Base-by-base conservation (phyloP, 2,797 vertebrate genomes). In the Enteromius argenteus region DNA sequence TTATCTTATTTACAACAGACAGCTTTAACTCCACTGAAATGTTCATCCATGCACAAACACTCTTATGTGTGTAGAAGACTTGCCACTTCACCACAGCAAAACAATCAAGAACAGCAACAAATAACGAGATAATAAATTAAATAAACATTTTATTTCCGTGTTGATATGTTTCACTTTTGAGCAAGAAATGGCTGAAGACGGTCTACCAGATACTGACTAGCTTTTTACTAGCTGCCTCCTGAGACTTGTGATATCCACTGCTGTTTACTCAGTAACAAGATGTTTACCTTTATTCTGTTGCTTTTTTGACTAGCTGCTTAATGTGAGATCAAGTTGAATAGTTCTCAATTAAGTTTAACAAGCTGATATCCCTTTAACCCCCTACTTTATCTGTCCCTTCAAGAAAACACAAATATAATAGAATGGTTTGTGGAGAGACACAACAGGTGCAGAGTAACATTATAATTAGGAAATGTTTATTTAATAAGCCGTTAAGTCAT, bases 131-230 rank as follows among this genome's bases (percentile, higher is more conserved):
- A 64, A 82, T 13, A 23, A 64, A 76, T 10, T 32, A 4, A 80
- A 53, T 53, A 35, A 49, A 14, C 2, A 49, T 49, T 19, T 51
- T 27, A 53, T 68, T 80, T 68, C 44, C 37, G 14, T 39, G 11
- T 76, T 83, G 81, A 76, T 83, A 83, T 83, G 81, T 67, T 67
- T 76, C 21, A 27, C n/a, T 83, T 81, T 7, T 46, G 19, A 32
- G 19, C 23, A 60, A 30, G 13, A 60, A 13, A 42, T 35, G 44
- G 8, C n/a, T 27, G 27, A 67, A 62, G 75, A 62, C 53, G 60
- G 23, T 71, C 67, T 37, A 81, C 35, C 27, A 83, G 27, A 46
- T 15, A 69, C 1, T 23, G 23, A 15, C 68, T 58, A 58, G 14
- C 27, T 42, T 60, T 62, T 49, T 62, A 32, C 39, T 23, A 67